Conservation (phyloP, 2,888 invertebrate species). For the Alloplasta piceator region DNA sequence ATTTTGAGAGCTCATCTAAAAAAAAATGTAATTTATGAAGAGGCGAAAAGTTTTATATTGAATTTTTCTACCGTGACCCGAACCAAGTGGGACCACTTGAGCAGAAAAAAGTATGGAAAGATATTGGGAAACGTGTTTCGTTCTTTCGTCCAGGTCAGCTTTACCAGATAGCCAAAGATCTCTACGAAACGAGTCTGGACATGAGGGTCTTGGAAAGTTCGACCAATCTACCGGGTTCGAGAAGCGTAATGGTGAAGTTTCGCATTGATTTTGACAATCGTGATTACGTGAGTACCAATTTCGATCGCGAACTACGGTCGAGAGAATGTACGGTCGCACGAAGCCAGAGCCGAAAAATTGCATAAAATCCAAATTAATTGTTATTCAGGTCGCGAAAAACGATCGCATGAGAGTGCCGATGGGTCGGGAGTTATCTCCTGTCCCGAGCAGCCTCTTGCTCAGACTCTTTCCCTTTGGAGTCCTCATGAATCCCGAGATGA, state of each 20-base stretch:
- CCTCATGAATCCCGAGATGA: conserved; percentile 90
- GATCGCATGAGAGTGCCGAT: conserved; percentile 77
- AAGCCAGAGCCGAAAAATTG: background rate
- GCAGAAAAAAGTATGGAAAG: too few species aligned
- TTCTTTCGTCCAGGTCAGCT: conserved; percentile 88
- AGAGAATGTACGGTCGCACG: background rate
- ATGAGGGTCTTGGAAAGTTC: conserved; percentile 89
- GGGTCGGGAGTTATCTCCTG: conserved; percentile 84
- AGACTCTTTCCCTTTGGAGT: conserved; percentile 95
- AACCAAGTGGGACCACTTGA: too few species aligned
- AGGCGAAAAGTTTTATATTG: too few species aligned
- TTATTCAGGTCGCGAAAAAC: conserved; percentile 76
- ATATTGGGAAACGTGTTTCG: too few species aligned
- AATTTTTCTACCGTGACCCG: too few species aligned
- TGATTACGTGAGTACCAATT: conserved; percentile 91
- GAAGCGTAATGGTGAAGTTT: conserved; percentile 87
- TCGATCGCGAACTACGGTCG: too few species aligned
- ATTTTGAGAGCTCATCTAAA: too few species aligned
- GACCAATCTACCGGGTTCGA: conserved; percentile 81
- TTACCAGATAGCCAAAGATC: conserved; percentile 92
- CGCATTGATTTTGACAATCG: conserved; percentile 94
- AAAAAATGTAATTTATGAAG: too few species aligned
- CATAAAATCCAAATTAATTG: too few species aligned
- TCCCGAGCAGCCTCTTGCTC: conserved; percentile 89
- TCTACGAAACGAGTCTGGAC: conserved; percentile 90